These are phyloP conservation scores for Suillia variegata DNA, from an alignment of 2,888 invertebrate genomes.

Conservation along the genomic window DNA sequence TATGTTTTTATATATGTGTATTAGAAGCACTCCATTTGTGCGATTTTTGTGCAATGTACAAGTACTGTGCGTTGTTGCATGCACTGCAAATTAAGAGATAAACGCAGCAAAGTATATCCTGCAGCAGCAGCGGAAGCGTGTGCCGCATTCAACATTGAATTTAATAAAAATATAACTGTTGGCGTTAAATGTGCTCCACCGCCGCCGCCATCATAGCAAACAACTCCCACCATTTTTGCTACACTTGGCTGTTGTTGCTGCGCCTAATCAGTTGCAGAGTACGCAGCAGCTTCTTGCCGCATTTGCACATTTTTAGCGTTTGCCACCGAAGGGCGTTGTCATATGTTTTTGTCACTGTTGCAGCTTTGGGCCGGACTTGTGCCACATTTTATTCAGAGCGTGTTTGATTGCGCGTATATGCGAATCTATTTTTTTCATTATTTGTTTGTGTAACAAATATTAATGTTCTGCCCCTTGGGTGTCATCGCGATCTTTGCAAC, in stretches of 20 bases:
- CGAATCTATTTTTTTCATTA: background rate
- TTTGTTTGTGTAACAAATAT: background rate
- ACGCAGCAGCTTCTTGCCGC: background rate
- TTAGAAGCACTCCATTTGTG: too few species aligned
- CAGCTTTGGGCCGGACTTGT: background rate
- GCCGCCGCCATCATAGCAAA: too few species aligned
- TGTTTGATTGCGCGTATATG: background rate
- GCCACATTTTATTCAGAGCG: background rate
- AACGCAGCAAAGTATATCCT: background rate
- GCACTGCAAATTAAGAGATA: constrained; percentile 5
- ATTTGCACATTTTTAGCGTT: background rate
- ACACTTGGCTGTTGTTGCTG: background rate
- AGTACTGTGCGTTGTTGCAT: background rate
- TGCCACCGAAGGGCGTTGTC: constrained; percentile 6
- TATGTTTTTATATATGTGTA: too few species aligned
- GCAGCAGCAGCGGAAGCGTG: too few species aligned
- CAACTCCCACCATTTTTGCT: too few species aligned
- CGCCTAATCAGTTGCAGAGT: background rate
- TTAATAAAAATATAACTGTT: background rate
- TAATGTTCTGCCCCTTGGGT: background rate
- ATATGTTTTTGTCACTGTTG: background rate
- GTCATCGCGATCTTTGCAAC: background rate
- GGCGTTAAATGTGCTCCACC: background rate
- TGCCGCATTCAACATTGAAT: too few species aligned
- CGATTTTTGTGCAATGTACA: background rate